These are phyloP conservation scores for Adelges cooleyi DNA, from an alignment of 1,140 invertebrate species.

Conservation along the genomic window DNA sequence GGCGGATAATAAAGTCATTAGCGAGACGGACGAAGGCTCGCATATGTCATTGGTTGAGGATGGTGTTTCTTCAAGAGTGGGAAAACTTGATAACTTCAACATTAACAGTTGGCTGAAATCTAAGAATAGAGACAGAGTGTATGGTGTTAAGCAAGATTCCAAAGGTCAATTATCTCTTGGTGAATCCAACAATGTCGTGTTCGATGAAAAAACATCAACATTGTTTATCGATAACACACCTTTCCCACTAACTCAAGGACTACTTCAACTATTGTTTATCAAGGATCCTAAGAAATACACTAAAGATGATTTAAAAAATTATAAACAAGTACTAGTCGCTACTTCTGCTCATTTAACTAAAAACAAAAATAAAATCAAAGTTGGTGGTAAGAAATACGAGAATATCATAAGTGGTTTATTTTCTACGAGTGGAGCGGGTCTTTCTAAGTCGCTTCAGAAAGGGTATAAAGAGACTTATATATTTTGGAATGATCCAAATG, in stretches of 20 bases:
- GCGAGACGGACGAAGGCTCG: too few species aligned
- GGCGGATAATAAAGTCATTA: neutral
- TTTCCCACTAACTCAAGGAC: neutral
- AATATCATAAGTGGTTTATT: too few species aligned
- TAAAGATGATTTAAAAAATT: neutral
- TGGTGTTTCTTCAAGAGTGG: too few species aligned
- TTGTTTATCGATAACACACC: neutral
- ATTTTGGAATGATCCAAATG: conserved; percentile 34
- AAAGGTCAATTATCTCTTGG: neutral
- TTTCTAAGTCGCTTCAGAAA: too few species aligned
- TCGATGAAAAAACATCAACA: neutral
- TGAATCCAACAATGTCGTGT: neutral
- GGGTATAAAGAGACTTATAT: conserved; percentile 33
- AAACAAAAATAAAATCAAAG: neutral
- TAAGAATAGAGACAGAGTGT: neutral
- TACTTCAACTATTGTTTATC: neutral
- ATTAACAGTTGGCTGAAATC: neutral
- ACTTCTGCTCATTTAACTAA: neutral
- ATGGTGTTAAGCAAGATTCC: neutral
- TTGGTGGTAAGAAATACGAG: too few species aligned
- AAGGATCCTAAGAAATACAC: neutral
- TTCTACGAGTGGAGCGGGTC: too few species aligned
- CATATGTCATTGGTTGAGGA: too few species aligned
- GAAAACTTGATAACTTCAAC: too few species aligned
- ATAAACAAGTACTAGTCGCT: neutral